phyloP scores from a whole-genome alignment of 2,113 vertebrate genomes.

The Dolichotis patagonum region DNA sequence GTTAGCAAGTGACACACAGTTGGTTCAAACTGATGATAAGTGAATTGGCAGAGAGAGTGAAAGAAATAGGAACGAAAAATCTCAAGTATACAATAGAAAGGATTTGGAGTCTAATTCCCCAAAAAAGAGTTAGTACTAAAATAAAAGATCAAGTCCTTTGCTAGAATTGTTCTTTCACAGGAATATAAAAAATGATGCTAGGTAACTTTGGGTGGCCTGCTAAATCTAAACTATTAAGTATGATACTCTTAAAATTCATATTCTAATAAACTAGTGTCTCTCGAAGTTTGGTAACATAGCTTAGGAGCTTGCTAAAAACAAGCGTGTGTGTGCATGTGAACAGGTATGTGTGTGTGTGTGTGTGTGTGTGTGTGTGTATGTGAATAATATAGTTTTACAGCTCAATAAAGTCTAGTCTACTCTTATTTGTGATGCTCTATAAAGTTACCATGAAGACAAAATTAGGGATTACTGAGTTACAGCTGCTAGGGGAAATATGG shows the following conservation, averaged over 20 bases:
- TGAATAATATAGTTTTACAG: background rate
- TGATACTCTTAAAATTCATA: background rate
- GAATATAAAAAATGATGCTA: background rate
- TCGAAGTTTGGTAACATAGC: background rate
- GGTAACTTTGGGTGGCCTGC: background rate
- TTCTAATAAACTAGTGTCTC: background rate
- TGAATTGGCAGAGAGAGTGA: background rate
- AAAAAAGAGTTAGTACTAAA: background rate
- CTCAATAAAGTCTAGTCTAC: background rate
- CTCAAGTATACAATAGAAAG: background rate
- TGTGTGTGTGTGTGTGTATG: background rate
- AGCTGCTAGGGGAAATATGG: background rate
- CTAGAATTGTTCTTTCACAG: background rate
- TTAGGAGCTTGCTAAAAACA: background rate
- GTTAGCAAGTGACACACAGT: background rate
- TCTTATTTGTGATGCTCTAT: background rate
- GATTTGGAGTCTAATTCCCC: background rate
- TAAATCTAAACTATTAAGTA: background rate
- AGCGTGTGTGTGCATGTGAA: too few species aligned
- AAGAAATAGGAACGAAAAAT: background rate
- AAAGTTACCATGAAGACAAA: background rate
- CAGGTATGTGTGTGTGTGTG: background rate
- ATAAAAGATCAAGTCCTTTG: background rate
- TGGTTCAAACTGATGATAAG: background rate
- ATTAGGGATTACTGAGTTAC: background rate